phyloP scores from a whole-genome alignment of 2,113 vertebrate genomes.

The Corapipo altera region DNA sequence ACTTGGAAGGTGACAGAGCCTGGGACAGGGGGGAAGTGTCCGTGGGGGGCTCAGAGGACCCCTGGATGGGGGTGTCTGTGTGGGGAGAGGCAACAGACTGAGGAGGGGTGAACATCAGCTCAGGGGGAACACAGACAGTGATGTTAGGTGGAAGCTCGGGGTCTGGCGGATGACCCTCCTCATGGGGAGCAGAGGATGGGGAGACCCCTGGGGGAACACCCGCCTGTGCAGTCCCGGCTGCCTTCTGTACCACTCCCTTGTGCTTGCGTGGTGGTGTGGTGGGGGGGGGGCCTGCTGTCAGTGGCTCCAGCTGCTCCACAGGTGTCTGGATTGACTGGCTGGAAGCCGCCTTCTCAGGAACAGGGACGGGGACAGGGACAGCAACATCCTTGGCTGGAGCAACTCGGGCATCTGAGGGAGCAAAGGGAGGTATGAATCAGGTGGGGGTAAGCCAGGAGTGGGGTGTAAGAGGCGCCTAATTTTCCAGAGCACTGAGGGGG shows the following conservation, averaged over 20 bases:
- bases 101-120: slow-evolving; percentile 37
- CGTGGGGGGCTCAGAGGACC: fast-evolving
- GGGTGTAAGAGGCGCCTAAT: not conserved
- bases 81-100: not conserved
- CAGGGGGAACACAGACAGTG: not conserved
- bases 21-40: not conserved
- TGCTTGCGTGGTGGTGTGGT: slow-evolving; percentile 60
- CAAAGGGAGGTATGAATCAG: not conserved
- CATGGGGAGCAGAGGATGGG: not conserved
- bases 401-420: slow-evolving; percentile 73
- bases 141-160: not conserved
- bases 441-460: fast-evolving
- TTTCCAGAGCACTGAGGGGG: not conserved
- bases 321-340: slow-evolving; percentile 24
- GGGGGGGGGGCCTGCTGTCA: not conserved
- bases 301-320: not conserved
- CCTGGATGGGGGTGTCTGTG: not conserved
- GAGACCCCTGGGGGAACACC: not conserved
- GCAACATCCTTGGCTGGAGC: slow-evolving; percentile 71
- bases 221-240: not conserved
- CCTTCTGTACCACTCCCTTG: slow-evolving; percentile 33
- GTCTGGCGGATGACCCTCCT: not conserved
- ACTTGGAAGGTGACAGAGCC: slow-evolving; percentile 31
- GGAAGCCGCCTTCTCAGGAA: slow-evolving; percentile 28
- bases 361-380: not conserved